These are phyloP conservation scores for Uloborus diversus DNA, from an alignment of 1,140 invertebrate genomes.

Conservation along the genomic window DNA sequence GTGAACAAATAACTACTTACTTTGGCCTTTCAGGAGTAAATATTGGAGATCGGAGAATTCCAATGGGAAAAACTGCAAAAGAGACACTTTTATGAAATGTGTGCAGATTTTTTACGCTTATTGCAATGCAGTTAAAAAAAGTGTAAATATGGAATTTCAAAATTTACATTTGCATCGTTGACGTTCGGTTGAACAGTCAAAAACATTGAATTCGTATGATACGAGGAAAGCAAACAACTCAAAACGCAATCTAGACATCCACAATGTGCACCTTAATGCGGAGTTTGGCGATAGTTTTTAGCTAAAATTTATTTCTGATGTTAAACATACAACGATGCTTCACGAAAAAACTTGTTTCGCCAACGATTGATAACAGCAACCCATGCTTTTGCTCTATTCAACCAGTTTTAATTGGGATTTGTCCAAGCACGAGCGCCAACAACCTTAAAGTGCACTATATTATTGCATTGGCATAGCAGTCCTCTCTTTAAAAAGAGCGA, in stretches of 20 bases:
- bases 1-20: slow-evolving; percentile 62
- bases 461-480: too few species aligned
- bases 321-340: too few species aligned
- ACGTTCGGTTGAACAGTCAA: background rate
- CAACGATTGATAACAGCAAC: too few species aligned
- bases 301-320: too few species aligned
- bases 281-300: too few species aligned
- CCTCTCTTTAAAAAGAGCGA: too few species aligned
- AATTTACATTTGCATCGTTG: background rate
- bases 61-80: slow-evolving; percentile 71
- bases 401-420: too few species aligned
- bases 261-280: too few species aligned
- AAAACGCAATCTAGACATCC: background rate
- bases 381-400: too few species aligned
- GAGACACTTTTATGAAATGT: slow-evolving; percentile 27
- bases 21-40: slow-evolving; percentile 70
- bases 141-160: background rate
- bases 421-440: too few species aligned
- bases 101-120: background rate
- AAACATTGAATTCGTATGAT: background rate
- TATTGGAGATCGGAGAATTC: slow-evolving; percentile 75
- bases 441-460: too few species aligned
- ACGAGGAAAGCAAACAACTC: background rate
- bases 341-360: too few species aligned
- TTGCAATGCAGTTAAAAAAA: background rate